Evolutionary conservation across 2,888 invertebrate species (phyloP).

Genomic region (Metacarcinus magister): DNA sequence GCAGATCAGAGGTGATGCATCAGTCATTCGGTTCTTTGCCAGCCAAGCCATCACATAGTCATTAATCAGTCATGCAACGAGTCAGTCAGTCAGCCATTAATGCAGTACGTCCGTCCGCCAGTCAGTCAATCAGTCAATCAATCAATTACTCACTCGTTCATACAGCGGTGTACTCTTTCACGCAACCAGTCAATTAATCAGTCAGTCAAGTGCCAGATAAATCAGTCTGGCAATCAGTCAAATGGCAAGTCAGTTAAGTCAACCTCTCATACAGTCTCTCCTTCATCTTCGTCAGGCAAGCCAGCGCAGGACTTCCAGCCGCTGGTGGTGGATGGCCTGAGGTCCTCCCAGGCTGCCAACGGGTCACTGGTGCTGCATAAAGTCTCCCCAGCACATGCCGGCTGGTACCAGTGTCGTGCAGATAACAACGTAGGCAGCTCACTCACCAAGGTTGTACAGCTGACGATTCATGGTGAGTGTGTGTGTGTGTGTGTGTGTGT

Average conservation of each 20-base stretch:
- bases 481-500: background rate
- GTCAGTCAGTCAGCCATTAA: background rate
- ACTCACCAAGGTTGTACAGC: conserved; percentile 84
- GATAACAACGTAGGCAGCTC: conserved; percentile 85
- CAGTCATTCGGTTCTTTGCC: conserved; percentile 6
- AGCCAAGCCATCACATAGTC: background rate
- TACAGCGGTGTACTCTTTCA: background rate
- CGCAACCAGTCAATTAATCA: background rate
- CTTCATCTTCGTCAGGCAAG: conserved; percentile 47
- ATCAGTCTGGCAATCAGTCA: background rate
- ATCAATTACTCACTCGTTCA: background rate
- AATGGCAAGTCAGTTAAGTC: background rate
- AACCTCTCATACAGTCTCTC: background rate
- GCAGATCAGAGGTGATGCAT: conserved; percentile 41
- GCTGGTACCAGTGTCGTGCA: conserved; percentile 87
- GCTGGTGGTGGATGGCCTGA: conserved; percentile 66
- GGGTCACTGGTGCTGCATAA: conserved; percentile 68
- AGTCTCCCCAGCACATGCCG: conserved; percentile 83
- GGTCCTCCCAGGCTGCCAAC: conserved; percentile 69
- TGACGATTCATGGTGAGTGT: conserved; percentile 85
- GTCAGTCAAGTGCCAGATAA: background rate
- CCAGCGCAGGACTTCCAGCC: conserved; percentile 75
- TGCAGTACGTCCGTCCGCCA: background rate
- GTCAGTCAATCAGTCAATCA: background rate
- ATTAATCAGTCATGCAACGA: background rate